Evolutionary conservation across 2,797 vertebrate genomes (phyloP).

Genomic region (Fistularia commersonii): DNA sequence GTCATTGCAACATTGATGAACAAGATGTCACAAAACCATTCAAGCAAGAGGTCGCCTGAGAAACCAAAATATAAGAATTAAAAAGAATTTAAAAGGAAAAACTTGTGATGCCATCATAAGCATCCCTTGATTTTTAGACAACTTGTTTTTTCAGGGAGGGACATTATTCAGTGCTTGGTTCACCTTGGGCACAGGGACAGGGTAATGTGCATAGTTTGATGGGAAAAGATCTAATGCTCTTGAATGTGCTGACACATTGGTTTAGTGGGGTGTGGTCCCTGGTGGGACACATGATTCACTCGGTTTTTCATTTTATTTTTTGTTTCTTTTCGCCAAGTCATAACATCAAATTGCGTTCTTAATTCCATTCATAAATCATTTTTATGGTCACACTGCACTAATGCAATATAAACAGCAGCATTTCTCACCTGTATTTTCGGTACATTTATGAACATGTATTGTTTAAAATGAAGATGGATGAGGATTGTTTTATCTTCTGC

Average conservation of each 20-base stretch:
- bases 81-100: neutral
- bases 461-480: too few species aligned
- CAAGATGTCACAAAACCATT: too few species aligned
- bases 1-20: conserved; percentile 14
- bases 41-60: conserved; percentile 9
- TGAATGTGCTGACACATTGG: conserved; percentile 59
- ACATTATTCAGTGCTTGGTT: conserved; percentile 1
- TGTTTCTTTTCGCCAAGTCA: conserved; percentile 51
- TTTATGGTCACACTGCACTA: conserved; percentile 8
- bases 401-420: conserved; percentile 9
- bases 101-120: neutral
- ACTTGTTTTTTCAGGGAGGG: neutral
- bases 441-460: too few species aligned
- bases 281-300: conserved; percentile 31
- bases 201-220: conserved; percentile 6
- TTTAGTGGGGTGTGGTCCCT: conserved; percentile 59
- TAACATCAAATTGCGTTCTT: conserved; percentile 42
- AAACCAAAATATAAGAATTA: too few species aligned
- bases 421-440: neutral
- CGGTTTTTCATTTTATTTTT: conserved; percentile 23
- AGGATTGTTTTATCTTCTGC: conserved; percentile 8
- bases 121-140: neutral
- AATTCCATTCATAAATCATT: conserved; percentile 23
- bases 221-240: conserved; percentile 25
- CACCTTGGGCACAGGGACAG: conserved; percentile 1